Evolutionary conservation across 2,888 invertebrate genomes (phyloP).

Genomic region (Venusia cambrica): DNA sequence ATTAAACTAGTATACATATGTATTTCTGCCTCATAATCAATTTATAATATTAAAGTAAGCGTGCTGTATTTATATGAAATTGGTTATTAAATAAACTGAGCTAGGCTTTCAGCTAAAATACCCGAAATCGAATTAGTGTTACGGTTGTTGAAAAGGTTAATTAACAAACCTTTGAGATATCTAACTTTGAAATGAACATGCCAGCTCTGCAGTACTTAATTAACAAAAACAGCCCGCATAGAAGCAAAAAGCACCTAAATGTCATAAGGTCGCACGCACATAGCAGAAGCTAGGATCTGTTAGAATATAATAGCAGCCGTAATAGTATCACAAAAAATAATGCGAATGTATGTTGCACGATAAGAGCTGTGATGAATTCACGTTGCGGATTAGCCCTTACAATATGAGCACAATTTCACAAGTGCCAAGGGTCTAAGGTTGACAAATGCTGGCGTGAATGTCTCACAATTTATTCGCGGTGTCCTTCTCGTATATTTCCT

Average conservation of each 20-base stretch:
- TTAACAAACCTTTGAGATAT: constrained; percentile 9
- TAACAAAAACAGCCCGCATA: constrained; percentile 13
- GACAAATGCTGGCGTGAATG: constrained; percentile 63
- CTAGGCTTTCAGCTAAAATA: too few relatives aligned
- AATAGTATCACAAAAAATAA: constrained; percentile 52
- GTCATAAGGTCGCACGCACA: constrained; percentile 9
- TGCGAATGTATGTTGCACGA: constrained; percentile 53
- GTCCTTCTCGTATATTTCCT: constrained; percentile 58
- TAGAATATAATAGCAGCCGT: constrained; percentile 25
- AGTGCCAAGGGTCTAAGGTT: constrained; percentile 60
- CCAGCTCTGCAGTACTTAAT: constrained; percentile 15
- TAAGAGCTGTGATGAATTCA: constrained; percentile 71
- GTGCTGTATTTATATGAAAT: too few relatives aligned
- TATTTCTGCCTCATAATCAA: too few relatives aligned
- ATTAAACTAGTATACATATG: too few relatives aligned
- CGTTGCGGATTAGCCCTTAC: constrained; percentile 73
- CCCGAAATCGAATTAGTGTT: too few relatives aligned
- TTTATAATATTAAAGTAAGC: too few relatives aligned
- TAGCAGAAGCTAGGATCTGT: constrained; percentile 22
- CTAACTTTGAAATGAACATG: constrained; percentile 4
- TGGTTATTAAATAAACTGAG: too few relatives aligned
- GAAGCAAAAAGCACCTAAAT: constrained; percentile 10
- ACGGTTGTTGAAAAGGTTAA: too few relatives aligned
- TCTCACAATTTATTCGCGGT: constrained; percentile 58
- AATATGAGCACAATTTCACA: constrained; percentile 76